Evolutionary conservation across 2,888 invertebrate genomes (phyloP).

Genomic region (Dyspetes luteomarginatus): DNA sequence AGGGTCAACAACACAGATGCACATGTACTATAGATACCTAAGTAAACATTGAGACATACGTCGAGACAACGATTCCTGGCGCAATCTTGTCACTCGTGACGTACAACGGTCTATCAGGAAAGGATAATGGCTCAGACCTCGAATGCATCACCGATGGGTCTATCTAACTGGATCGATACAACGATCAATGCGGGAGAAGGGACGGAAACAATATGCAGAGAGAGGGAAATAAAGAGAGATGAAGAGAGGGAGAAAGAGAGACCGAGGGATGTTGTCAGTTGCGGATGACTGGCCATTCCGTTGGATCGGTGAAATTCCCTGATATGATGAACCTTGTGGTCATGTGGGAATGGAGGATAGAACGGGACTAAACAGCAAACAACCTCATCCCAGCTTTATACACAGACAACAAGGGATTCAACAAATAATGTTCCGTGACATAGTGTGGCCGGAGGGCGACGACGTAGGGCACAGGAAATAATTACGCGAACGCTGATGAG

Average conservation of each 20-base stretch:
- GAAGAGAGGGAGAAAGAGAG: background rate
- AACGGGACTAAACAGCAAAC: conserved; percentile 23
- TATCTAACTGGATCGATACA: no score
- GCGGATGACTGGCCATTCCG: conserved; percentile 17
- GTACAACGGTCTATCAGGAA: conserved; percentile 20
- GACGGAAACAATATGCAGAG: no score
- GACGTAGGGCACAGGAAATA: conserved; percentile 5
- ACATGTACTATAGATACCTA: conserved; percentile 40
- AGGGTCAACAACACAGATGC: conserved; percentile 27
- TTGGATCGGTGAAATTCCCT: conserved; percentile 33
- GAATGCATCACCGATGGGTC: conserved; percentile 38
- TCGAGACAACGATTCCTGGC: conserved; percentile 48
- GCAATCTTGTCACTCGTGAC: conserved; percentile 31
- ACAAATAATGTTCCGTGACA: conserved; percentile 3
- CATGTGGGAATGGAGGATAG: conserved; percentile 4
- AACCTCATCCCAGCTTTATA: conserved; percentile 11
- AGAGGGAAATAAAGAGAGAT: background rate
- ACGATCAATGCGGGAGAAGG: no score
- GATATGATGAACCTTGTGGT: conserved; percentile 20
- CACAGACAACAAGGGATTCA: conserved; percentile 21
- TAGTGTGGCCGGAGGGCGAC: background rate
- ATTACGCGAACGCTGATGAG: background rate
- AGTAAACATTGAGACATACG: conserved; percentile 46
- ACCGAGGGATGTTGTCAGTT: background rate
- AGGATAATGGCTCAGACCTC: conserved; percentile 33